Evolutionary conservation across 1,140 invertebrate species (phyloP).

Genomic region (Camponotus floridanus): DNA sequence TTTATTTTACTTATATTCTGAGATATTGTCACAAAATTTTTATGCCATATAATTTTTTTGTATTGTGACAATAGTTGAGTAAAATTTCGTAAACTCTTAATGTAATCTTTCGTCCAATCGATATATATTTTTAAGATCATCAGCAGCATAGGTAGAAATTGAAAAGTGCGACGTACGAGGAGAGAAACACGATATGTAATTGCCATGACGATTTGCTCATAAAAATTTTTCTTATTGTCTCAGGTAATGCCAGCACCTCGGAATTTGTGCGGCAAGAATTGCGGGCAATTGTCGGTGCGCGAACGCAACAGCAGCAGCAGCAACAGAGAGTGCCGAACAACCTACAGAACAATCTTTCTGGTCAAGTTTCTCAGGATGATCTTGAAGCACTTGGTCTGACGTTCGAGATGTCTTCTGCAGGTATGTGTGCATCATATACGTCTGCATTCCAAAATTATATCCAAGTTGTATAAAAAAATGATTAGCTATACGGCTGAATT

Average conservation of each 20-base stretch:
- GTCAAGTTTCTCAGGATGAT: conserved; percentile 87
- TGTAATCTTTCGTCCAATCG: background rate
- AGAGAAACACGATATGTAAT: background rate
- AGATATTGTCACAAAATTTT: background rate
- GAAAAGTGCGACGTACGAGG: background rate
- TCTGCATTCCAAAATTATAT: background rate
- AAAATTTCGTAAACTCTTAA: background rate
- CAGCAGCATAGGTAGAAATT: background rate
- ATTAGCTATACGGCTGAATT: background rate
- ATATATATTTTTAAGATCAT: conserved; percentile 4
- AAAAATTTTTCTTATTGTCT: conserved; percentile 62
- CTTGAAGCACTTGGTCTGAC: conserved; percentile 90
- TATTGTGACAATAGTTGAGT: background rate
- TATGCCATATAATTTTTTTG: background rate
- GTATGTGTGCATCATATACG: conserved; percentile 81
- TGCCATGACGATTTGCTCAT: background rate
- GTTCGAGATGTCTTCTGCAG: conserved; percentile 89
- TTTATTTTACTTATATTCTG: background rate
- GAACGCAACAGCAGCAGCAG: conserved; percentile 88
- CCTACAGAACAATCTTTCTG: conserved; percentile 84
- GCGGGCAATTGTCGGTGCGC: conserved; percentile 93
- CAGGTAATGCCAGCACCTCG: conserved; percentile 86
- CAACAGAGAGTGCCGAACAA: conserved; percentile 83
- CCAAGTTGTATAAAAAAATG: background rate
- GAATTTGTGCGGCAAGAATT: conserved; percentile 96